phyloP scores from a whole-genome alignment of 2,113 vertebrate genomes.

The Syngnathus scovelli region DNA sequence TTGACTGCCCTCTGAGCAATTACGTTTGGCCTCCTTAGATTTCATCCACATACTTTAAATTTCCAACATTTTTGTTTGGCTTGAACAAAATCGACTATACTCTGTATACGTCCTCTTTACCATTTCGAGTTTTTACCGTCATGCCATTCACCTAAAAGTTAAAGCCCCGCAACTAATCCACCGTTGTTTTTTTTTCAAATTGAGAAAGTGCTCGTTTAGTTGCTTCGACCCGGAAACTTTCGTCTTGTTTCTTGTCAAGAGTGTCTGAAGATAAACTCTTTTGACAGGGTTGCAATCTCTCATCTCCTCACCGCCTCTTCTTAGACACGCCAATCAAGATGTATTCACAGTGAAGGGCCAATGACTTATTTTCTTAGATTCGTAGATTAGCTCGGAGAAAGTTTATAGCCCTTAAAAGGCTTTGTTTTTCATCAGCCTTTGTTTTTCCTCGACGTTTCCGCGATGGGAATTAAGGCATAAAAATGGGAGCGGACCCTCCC shows the following conservation, averaged over 20 bases:
- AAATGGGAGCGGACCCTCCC: constrained; percentile 15
- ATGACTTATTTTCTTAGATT: constrained; percentile 52
- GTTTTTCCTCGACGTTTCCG: constrained; percentile 26
- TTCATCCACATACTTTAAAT: background rate
- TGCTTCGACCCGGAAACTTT: background rate
- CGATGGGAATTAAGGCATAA: constrained; percentile 38
- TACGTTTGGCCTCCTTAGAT: background rate
- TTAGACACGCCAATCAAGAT: constrained; percentile 67
- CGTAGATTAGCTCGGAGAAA: constrained; percentile 55
- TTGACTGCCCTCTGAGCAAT: constrained; percentile 21
- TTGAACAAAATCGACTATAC: background rate
- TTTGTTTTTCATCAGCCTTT: constrained; percentile 39
- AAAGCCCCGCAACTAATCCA: background rate
- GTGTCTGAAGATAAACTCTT: constrained; percentile 54
- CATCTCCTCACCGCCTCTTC: constrained; percentile 50
- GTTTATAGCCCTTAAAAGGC: constrained; percentile 48
- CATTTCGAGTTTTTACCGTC: background rate
- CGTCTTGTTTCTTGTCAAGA: constrained; percentile 11
- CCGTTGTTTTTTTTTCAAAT: background rate
- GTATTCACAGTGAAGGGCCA: constrained; percentile 49
- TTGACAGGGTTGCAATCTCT: constrained; percentile 62
- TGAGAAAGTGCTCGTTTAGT: background rate
- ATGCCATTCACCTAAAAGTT: background rate
- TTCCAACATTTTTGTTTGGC: background rate
- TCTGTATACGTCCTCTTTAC: background rate